Evolutionary conservation across 2,113 vertebrate species (phyloP), one percentile per base, ranked within the genome.

Genomic region (Tyrannus savana): DNA sequence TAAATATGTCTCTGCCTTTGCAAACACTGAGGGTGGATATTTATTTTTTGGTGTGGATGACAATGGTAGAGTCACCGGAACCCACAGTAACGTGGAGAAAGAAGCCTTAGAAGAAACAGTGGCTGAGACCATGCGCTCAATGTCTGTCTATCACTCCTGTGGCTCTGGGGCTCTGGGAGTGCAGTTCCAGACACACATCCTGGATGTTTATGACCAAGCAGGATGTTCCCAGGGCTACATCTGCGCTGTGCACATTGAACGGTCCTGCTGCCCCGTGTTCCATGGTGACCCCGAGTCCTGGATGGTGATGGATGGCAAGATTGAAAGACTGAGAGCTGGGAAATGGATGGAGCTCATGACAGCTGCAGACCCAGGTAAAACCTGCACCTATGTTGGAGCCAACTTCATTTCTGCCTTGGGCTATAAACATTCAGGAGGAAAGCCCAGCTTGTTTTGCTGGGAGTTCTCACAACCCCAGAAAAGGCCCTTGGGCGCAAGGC

Each of bases 1-100:
- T 68, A 95, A 64, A 41, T 97, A 95, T 9, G 16, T 97, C 24
- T 96, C 96, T 60, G 94, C 89, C 25, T 97, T 97, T 95, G 95
- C 95, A 95, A 97, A 97, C 39, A 87, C 92, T 23, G 13, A 92
- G 12, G 94, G 95, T 22, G 95, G 96, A 23, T 97, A 95, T 83
- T 53, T 96, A 33, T 88, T 97, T 79, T 93, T 97, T 31, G 94
- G 96, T 41, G 95, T 97, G 39, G 67, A 95, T 72, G 82, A 98
- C 18, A 71, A 59, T 4, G 41, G 73, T 68, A 41, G 90, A 94
- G 93, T 97, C 31, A 69, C 86, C 23, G 73, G 96, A 49, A 97
- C 92, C 69, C 84, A 76, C 18, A 64, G 6, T 44, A 80, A 77
- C 12, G 7, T 95, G 72, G 33, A 88, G 30, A 91, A 92, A 25